Evolutionary conservation across 2,888 invertebrate genomes (phyloP).

Genomic region (Scaptodrosophila latifasciaeformis): DNA sequence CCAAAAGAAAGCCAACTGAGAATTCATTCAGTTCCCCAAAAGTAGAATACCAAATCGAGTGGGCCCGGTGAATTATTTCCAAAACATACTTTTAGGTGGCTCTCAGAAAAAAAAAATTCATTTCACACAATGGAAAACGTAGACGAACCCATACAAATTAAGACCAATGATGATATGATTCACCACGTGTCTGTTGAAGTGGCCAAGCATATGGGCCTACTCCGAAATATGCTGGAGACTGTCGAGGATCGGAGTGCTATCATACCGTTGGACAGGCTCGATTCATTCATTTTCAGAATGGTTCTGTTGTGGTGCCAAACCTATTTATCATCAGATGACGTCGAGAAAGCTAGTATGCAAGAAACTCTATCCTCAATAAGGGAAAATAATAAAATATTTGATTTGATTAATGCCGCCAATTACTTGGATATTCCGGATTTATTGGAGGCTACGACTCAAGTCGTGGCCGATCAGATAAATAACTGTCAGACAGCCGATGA

Average conservation of each 20-base stretch:
- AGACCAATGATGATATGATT: constrained; percentile 30
- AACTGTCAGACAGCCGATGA: constrained; percentile 14
- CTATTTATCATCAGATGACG: no score
- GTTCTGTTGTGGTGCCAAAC: constrained; percentile 28
- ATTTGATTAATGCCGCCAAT: constrained; percentile 38
- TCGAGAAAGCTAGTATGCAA: not conserved
- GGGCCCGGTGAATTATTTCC: constrained; percentile 18
- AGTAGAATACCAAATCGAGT: no score
- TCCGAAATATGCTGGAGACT: not conserved
- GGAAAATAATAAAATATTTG: constrained; percentile 8
- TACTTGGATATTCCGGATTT: constrained; percentile 29
- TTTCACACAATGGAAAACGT: constrained; percentile 10
- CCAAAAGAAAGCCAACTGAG: no score
- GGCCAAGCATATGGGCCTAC: constrained; percentile 30
- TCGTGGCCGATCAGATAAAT: constrained; percentile 25
- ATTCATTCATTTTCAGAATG: constrained; percentile 14
- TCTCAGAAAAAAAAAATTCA: not conserved
- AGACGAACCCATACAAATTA: constrained; percentile 4
- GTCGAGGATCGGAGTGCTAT: not conserved
- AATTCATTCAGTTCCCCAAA: no score
- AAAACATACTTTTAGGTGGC: constrained; percentile 30
- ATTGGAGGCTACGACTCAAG: constrained; percentile 16
- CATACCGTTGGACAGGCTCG: constrained; percentile 18
- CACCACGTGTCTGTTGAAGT: constrained; percentile 15
- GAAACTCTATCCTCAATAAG: not conserved